Conservation (phyloP, 2,888 invertebrate species). For the Loripinus fragilis region DNA sequence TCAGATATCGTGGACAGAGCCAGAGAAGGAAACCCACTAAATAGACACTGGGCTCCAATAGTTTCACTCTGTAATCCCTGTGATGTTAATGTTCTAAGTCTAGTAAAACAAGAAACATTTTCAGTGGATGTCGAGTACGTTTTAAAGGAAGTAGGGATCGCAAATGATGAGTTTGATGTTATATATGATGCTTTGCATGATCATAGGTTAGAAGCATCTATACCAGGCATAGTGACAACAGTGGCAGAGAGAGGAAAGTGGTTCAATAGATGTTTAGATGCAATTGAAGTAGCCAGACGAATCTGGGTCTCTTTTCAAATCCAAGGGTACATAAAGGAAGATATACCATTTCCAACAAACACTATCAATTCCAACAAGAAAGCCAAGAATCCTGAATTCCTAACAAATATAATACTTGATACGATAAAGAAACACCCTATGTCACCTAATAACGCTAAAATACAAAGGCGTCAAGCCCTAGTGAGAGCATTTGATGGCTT, state of each 20-base stretch:
- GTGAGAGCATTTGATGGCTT: slow-evolving; percentile 16
- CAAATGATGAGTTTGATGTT: background rate
- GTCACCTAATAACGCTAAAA: slow-evolving; percentile 13
- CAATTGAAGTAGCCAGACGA: background rate
- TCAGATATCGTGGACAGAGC: background rate
- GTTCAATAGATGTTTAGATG: no score
- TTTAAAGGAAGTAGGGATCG: background rate
- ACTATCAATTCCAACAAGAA: background rate
- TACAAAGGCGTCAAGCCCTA: slow-evolving; percentile 7
- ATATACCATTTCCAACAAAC: background rate
- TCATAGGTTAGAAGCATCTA: slow-evolving; percentile 3
- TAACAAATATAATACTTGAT: slow-evolving; percentile 1
- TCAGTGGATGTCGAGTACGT: slow-evolving; percentile 29
- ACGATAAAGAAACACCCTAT: background rate
- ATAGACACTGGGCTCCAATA: slow-evolving; percentile 41
- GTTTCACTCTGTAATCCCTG: slow-evolving; percentile 33
- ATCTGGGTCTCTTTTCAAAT: slow-evolving; percentile 21
- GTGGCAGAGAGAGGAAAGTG: background rate
- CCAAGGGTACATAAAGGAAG: slow-evolving; percentile 15
- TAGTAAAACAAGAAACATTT: slow-evolving; percentile 39
- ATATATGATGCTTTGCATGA: slow-evolving; percentile 12
- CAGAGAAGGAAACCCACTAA: background rate
- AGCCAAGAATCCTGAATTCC: background rate
- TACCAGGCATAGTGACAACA: slow-evolving; percentile 28
- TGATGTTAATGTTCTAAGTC: slow-evolving; percentile 7